These are phyloP conservation scores for Macrotrachela quadricornifera DNA, from an alignment of 1,140 invertebrate species.

Conservation along the genomic window DNA sequence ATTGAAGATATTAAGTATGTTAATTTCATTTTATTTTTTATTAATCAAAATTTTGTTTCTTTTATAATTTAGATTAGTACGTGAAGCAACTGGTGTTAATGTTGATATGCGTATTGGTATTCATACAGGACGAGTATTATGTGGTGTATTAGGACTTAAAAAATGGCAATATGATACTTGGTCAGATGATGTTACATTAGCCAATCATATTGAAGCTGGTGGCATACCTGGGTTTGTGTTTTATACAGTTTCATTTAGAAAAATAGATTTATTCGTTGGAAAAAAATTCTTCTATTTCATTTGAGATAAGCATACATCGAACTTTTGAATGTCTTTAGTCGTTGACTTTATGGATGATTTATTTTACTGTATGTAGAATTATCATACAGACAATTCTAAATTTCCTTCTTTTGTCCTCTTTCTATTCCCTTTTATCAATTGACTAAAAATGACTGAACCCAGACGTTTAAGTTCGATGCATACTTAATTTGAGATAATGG, in stretches of 20 bases:
- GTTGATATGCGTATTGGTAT: conserved; percentile 80
- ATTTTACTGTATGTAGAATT: too few relatives aligned
- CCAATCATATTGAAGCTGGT: conserved; percentile 89
- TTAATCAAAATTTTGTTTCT: not conserved
- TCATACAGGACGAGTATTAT: conserved; percentile 73
- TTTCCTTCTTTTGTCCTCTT: too few relatives aligned
- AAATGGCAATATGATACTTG: conserved; percentile 36
- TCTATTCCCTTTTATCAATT: too few relatives aligned
- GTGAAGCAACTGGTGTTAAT: conserved; percentile 8
- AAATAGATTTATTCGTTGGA: not conserved
- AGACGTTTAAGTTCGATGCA: too few relatives aligned
- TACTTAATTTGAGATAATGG: too few relatives aligned
- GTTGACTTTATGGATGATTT: too few relatives aligned
- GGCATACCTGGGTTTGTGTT: conserved; percentile 60
- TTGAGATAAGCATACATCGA: not conserved
- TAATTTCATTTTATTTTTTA: too few relatives aligned
- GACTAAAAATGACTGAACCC: too few relatives aligned
- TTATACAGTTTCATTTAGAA: conserved; percentile 9
- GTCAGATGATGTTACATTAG: conserved; percentile 63
- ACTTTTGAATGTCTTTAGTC: too few relatives aligned
- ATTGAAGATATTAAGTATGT: conserved; percentile 56
- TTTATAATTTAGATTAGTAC: not conserved
- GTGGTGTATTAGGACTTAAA: conserved; percentile 68
- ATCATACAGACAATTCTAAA: too few relatives aligned
- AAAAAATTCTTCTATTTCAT: conserved; percentile 3